Percentiles rank a stretch among this genome's conserved stretches.
These are phyloP conservation scores for Monopterus albus DNA, from an alignment of 2,113 vertebrate genomes.

Conservation along the genomic window DNA sequence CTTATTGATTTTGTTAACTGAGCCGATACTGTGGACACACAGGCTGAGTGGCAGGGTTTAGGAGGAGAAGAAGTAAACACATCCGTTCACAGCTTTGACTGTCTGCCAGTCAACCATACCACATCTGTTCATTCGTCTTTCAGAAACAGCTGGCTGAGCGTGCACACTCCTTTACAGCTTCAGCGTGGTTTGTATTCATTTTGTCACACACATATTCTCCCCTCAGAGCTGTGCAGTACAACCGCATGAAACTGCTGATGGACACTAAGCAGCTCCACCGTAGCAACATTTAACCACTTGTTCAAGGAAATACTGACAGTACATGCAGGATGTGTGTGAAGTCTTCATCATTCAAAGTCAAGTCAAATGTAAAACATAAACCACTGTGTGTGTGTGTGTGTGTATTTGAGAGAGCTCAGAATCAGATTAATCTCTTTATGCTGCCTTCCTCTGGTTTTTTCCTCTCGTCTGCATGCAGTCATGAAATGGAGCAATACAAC, in stretches of 20 bases:
- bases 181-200: not conserved
- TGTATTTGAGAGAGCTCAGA: too few species aligned
- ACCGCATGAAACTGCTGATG: not conserved
- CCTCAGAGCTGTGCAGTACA: not conserved
- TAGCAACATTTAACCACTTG: conserved; percentile 3
- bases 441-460: too few species aligned
- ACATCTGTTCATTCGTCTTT: not conserved
- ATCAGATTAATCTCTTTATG: too few species aligned
- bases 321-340: not conserved
- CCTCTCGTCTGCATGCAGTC: too few species aligned
- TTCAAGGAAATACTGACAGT: not conserved
- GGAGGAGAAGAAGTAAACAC: conserved; percentile 35
- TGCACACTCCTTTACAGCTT: not conserved
- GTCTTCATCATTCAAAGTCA: not conserved
- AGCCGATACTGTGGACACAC: conserved; percentile 68
- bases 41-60: conserved; percentile 45
- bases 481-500: too few species aligned
- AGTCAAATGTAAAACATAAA: too few species aligned
- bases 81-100: conserved; percentile 28
- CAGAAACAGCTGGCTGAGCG: not conserved
- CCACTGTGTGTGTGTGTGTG: too few species aligned
- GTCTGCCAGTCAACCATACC: conserved; percentile 11
- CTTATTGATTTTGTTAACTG: conserved; percentile 86
- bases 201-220: not conserved
- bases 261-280: conserved; percentile 4